Evolutionary conservation across 2,888 invertebrate genomes (phyloP), one percentile per base, ranked within the genome.

Genomic region (Cephalotes varians): DNA sequence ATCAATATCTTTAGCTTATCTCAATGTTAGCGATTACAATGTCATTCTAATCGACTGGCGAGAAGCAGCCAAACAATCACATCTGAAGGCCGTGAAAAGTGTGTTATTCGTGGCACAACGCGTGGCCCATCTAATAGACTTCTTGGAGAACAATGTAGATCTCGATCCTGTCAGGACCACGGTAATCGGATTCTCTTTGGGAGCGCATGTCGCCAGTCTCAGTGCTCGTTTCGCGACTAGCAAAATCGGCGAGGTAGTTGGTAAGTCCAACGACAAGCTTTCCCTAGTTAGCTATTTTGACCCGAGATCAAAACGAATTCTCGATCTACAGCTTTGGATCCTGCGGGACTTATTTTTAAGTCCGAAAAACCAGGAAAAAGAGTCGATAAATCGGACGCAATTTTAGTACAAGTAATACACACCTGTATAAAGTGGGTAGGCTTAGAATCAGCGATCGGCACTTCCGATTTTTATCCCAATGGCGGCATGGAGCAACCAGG

Each of bases 381-480:
- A 10, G 15, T 21, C 4, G 31, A 40, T 7, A 65, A 44, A 5
- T 44, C 64, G 1, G 64, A 34, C 9, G 51, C 69, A 3, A 15
- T 34, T 51, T 2, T 51, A 4, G 49, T 69, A 15, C 67, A 69
- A 34, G 34, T 69, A 21, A 51, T 51, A 69, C 49, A 69, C 34
- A 49, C 21, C 21, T 49, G 34, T 21, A 51, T 31, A 6, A 69
- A 10, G 0, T 44, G 6, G 10, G 0, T 65, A 0, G 9, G 44
- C 1, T 28, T 65, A 5, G 44, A 65, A 44, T 28, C 40, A 25
- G 18, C 15, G 5, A 7, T 65, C 10, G 64, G 64, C 44, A 44
- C 44, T 28, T 65, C 64, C 1, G 49, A 67, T 67, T 49, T 67
- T 67, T 67, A 67, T 67, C n/a, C n/a, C 31, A 67, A 65, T 18